Conservation (phyloP, 1,140 invertebrate genomes). For the Meloidogyne hapla region DNA sequence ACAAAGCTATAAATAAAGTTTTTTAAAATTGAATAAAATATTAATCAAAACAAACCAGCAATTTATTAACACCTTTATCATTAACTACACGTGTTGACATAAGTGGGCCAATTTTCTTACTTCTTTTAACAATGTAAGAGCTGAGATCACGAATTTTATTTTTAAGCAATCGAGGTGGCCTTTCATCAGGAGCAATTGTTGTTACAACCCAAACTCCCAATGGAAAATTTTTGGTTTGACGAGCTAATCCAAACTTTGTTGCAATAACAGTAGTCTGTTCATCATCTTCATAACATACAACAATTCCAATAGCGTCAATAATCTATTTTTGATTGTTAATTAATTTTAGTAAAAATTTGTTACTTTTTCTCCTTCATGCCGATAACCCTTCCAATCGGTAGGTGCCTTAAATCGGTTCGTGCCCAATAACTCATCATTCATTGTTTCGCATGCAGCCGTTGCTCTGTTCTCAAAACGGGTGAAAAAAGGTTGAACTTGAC, state of each 20-base stretch:
- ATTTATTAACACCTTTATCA: background rate
- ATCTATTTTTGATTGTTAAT: background rate
- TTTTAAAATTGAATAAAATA: background rate
- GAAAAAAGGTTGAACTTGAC: conserved; percentile 16
- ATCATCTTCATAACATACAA: background rate
- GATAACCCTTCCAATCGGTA: background rate
- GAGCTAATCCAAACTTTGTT: conserved; percentile 9
- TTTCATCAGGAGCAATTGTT: conserved; percentile 9
- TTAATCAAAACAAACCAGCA: conserved; percentile 8
- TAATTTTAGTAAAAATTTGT: background rate
- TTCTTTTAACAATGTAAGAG: background rate
- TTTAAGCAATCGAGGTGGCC: background rate
- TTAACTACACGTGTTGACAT: conserved; percentile 21
- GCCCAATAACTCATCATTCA: background rate
- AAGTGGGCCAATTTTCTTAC: conserved; percentile 10
- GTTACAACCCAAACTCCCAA: conserved; percentile 18
- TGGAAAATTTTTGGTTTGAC: background rate
- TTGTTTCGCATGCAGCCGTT: background rate
- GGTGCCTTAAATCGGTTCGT: conserved; percentile 9
- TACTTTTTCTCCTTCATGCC: conserved; percentile 1
- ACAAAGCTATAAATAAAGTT: conserved; percentile 2
- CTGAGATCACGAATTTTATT: background rate
- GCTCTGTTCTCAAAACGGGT: background rate
- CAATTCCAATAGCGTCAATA: conserved; percentile 1
- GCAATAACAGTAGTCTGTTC: background rate